A percentile compares a stretch with the other conserved stretches of the same genome.
These are phyloP conservation scores for Cheumatopsyche charites DNA, from an alignment of 1,140 invertebrate genomes.

Conservation along the genomic window DNA sequence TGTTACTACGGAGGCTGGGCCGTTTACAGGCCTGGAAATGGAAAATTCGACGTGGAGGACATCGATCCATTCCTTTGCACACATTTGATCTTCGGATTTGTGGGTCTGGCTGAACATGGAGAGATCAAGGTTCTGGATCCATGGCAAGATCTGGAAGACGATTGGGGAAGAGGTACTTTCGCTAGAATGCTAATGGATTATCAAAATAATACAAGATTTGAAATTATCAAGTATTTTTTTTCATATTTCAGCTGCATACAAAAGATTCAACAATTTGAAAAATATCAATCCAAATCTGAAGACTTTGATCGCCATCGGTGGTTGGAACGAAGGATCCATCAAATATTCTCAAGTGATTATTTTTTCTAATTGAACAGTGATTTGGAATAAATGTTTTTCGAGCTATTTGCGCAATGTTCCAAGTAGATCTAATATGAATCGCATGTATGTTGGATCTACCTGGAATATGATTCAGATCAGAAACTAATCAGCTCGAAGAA, in stretches of 20 bases:
- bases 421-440: neutral
- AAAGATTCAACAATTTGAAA: conserved; percentile 59
- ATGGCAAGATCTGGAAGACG: conserved; percentile 66
- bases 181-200: neutral
- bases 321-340: conserved; percentile 64
- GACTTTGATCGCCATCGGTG: conserved; percentile 67
- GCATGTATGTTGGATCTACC: no score
- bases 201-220: neutral
- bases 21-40: conserved; percentile 67
- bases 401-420: no score
- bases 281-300: conserved; percentile 63
- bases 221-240: neutral
- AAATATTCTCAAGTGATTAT: conserved; percentile 56
- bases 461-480: no score
- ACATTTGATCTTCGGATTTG: conserved; percentile 75
- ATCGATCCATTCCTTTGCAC: conserved; percentile 77
- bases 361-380: no score
- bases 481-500: no score
- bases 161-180: conserved; percentile 54
- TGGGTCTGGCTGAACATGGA: conserved; percentile 63
- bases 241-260: conserved; percentile 49
- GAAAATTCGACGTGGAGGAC: conserved; percentile 69
- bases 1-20: conserved; percentile 81
- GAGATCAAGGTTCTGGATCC: conserved; percentile 65
- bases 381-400: no score